These are phyloP conservation scores for Ennomos erosarius DNA, from an alignment of 2,888 invertebrate species.

Conservation along the genomic window DNA sequence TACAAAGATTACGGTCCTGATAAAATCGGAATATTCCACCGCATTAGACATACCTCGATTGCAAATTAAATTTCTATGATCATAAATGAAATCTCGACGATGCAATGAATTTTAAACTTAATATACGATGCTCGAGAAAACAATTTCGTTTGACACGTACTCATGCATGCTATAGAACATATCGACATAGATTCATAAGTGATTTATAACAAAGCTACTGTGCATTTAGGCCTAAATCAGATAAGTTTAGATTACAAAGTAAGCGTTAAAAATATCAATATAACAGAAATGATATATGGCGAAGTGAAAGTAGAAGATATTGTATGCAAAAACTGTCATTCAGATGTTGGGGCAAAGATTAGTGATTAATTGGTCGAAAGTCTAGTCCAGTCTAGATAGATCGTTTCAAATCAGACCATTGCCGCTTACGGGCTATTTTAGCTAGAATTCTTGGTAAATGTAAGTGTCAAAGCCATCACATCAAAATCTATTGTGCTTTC, in stretches of 20 bases:
- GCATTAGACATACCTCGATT: conserved; percentile 34
- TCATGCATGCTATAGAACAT: conserved; percentile 32
- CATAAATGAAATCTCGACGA: conserved; percentile 19
- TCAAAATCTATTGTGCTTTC: conserved; percentile 38
- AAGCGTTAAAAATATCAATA: conserved; percentile 51
- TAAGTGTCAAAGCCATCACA: conserved; percentile 31
- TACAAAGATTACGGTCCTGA: conserved; percentile 18
- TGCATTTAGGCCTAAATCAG: conserved; percentile 43
- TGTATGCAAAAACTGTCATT: conserved; percentile 53
- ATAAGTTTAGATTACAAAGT: conserved; percentile 45
- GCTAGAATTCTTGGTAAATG: conserved; percentile 26
- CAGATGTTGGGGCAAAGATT: conserved; percentile 44
- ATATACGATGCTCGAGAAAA: conserved; percentile 46
- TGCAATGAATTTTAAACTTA: conserved; percentile 38
- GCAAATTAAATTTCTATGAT: conserved; percentile 52
- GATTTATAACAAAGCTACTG: conserved; percentile 58
- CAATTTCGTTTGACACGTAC: conserved; percentile 48
- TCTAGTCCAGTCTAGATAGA: conserved; percentile 27
- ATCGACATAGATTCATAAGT: conserved; percentile 55
- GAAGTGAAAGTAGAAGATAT: conserved; percentile 53
- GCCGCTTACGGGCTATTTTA: conserved; percentile 15
- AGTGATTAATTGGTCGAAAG: conserved; percentile 33
- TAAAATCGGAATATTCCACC: conserved; percentile 36
- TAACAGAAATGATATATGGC: conserved; percentile 49
- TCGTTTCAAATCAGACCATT: conserved; percentile 16